Base-by-base conservation (phyloP, 2,888 invertebrate genomes). In the Polylopha cassiicola region DNA sequence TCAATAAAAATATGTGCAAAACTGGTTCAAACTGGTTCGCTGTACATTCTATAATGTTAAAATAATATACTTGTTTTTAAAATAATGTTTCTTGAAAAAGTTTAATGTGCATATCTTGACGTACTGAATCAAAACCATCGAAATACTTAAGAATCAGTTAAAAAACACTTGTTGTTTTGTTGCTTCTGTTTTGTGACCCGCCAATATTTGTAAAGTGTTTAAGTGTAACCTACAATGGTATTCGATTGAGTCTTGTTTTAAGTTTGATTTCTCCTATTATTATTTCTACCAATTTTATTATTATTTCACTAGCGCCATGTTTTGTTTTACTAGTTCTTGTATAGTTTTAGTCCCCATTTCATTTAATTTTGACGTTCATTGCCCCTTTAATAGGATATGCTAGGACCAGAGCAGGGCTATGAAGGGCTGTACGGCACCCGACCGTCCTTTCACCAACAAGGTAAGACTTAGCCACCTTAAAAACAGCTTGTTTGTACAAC, bases 391-490 rank as follows among this genome's bases (percentile, higher is more conserved):
- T 90, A 95, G 95, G 97, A 95, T 82, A 94, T 95, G 91, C 90
- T 94, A 81, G 92, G 92, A 71, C 93, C 95, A 65, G 96, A 96
- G 79, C 95, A 95, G 87, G 92, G 94, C 69, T 97, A 95, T 88
- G 96, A 96, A 77, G 94, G 94, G 79, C 91, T 95, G 88, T 97
- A 96, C 85, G 93, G 93, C 70, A 95, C 95, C 78, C 93, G 95
- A 73, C 95, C 95, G 59, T 95, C 95, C 61, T 95, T 93, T 86
- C 94, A 94, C 69, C 93, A 93, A 55, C 92, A 91, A 94, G 95
- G 94, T 95, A 92, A 89, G 74, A 51, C 18, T 30, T 50, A 41
- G 17, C 13, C 10, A 11, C 20, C 23, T 14, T 16, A 16, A 11
- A 17, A 8, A 20, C 21, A 26, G 31, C 24, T 37, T 29, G 32